These are phyloP conservation scores for Malurus alboscapulatus DNA, from an alignment of 2,113 vertebrate genomes.

Conservation along the genomic window DNA sequence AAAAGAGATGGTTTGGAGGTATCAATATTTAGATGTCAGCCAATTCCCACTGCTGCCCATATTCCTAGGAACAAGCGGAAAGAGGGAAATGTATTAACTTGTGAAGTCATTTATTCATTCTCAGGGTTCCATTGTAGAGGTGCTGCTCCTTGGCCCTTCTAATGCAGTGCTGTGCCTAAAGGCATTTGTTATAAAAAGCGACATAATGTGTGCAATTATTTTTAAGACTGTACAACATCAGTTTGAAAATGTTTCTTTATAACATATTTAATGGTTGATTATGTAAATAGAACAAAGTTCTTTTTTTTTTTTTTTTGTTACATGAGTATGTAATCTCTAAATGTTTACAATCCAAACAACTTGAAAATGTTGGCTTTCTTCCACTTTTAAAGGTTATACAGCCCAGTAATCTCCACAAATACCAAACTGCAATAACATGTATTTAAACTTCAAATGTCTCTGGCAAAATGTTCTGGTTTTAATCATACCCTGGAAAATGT, in stretches of 20 bases:
- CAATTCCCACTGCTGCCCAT: background rate
- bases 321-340: slow-evolving; percentile 7
- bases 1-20: background rate
- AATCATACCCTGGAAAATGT: slow-evolving; percentile 17
- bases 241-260: background rate
- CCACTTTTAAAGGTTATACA: slow-evolving; percentile 28
- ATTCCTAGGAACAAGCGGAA: background rate
- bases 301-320: background rate
- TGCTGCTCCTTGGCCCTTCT: background rate
- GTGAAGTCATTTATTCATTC: background rate
- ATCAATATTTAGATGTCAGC: background rate
- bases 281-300: slow-evolving; percentile 12
- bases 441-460: slow-evolving; percentile 39
- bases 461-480: slow-evolving; percentile 11
- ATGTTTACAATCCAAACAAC: slow-evolving; percentile 32
- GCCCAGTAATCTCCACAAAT: slow-evolving; percentile 31
- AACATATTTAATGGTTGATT: background rate
- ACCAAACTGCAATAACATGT: background rate
- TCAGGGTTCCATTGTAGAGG: background rate
- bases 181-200: background rate
- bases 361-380: slow-evolving; percentile 28
- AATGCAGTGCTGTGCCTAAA: background rate
- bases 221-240: background rate
- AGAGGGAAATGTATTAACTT: background rate
- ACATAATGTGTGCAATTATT: background rate